Evolutionary conservation across 1,140 invertebrate genomes (phyloP).

Genomic region (Lasioglossum albipes): DNA sequence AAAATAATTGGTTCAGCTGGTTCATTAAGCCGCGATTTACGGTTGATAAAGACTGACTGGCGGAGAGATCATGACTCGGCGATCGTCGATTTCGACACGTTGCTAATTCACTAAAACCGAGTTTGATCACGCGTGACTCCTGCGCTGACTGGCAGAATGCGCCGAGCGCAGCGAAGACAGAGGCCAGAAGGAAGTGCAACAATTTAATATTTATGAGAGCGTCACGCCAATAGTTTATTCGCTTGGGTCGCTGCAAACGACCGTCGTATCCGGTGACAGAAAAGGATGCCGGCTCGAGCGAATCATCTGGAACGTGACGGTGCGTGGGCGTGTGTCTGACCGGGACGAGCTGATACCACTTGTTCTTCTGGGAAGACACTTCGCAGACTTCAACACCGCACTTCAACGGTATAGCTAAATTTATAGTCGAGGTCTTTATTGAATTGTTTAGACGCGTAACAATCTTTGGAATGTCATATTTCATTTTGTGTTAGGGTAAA

Average conservation of each 20-base stretch:
- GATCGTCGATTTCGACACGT: conserved; percentile 61
- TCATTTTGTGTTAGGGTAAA: too few species aligned
- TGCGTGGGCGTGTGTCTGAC: neutral
- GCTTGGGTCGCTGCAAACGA: conserved; percentile 36
- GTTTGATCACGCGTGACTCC: conserved; percentile 42
- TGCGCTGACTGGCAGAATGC: conserved; percentile 4
- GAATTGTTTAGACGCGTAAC: too few species aligned
- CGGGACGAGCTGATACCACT: neutral
- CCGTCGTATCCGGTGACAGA: conserved; percentile 31
- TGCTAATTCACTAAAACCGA: conserved; percentile 57
- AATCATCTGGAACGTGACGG: conserved; percentile 46
- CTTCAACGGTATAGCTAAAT: too few species aligned
- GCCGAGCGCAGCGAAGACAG: neutral
- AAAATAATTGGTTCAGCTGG: neutral
- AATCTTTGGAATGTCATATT: too few species aligned
- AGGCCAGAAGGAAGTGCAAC: conserved; percentile 27
- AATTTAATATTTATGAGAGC: conserved; percentile 47
- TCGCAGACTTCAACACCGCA: neutral
- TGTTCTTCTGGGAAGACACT: neutral
- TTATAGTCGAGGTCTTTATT: too few species aligned
- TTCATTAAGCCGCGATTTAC: conserved; percentile 45
- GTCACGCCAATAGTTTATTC: conserved; percentile 32
- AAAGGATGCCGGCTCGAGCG: conserved; percentile 29
- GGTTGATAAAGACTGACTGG: conserved; percentile 10
- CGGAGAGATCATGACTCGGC: conserved; percentile 11